Percentiles rank a stretch among this genome's conserved stretches.
Conservation (phyloP, 2,113 vertebrate species). For the Hemichromis elongatus region DNA sequence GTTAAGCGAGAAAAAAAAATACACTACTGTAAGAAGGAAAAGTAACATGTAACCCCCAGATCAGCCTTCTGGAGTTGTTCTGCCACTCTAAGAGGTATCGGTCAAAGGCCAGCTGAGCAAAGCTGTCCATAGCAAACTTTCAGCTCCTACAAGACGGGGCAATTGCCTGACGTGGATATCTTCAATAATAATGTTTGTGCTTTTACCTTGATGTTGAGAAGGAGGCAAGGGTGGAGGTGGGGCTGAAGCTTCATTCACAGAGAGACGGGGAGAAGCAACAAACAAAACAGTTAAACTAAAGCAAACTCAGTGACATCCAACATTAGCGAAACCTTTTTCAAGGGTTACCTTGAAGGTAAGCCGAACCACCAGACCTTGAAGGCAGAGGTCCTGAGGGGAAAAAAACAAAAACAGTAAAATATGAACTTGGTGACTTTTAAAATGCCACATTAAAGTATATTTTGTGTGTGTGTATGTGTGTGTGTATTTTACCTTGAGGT, state of each 20-base stretch:
- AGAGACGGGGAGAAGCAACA: neutral
- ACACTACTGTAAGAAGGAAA: neutral
- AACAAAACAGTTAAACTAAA: neutral
- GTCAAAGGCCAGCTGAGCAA: neutral
- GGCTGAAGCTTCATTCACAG: slow-evolving; percentile 31
- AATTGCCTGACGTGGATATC: neutral
- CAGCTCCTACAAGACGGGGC: neutral
- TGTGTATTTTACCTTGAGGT: neutral
- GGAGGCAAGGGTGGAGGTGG: slow-evolving; percentile 5
- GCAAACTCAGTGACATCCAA: neutral
- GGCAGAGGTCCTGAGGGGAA: neutral
- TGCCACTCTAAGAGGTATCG: neutral
- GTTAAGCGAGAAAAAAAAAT: neutral
- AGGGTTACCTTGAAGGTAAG: neutral
- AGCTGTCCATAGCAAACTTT: neutral
- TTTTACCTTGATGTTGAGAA: slow-evolving; percentile 26
- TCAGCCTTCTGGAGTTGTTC: neutral
- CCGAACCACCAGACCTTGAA: neutral
- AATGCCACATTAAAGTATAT: neutral
- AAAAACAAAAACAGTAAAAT: neutral
- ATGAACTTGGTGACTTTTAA: neutral
- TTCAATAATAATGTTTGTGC: neutral
- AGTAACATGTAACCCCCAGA: neutral
- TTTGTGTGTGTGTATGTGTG: accelerated
- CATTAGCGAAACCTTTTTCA: neutral